These are phyloP conservation scores for Lithosia quadra DNA, from an alignment of 2,888 invertebrate genomes.

Conservation along the genomic window DNA sequence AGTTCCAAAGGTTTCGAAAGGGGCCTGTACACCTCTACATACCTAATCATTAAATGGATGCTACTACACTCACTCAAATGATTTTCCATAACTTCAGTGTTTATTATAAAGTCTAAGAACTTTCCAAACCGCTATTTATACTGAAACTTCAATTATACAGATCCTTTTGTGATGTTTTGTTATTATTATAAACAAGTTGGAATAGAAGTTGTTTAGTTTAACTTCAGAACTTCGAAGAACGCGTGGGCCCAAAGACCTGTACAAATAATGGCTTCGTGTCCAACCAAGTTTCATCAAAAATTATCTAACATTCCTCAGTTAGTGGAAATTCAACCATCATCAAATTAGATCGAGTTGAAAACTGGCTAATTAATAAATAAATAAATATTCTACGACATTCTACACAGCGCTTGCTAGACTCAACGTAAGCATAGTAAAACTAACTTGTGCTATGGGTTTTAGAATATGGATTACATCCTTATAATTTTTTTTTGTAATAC, in stretches of 20 bases:
- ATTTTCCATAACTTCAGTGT: no score
- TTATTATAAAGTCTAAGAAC: neutral
- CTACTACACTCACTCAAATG: neutral
- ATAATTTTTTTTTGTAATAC: no score
- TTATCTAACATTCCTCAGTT: neutral
- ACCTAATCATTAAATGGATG: neutral
- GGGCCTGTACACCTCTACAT: no score
- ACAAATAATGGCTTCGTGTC: neutral
- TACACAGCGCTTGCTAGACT: no score
- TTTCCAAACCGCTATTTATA: neutral
- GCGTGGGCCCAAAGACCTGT: neutral
- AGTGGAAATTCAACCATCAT: neutral
- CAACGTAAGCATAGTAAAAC: no score
- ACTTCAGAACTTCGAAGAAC: neutral
- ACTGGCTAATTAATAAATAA: no score
- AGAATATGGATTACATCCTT: no score
- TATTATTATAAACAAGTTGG: neutral
- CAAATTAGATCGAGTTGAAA: neutral
- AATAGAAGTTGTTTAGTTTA: neutral
- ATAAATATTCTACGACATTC: no score
- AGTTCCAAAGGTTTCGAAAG: no score
- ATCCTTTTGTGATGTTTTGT: conserved; percentile 5
- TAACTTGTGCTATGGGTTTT: no score
- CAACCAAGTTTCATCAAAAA: neutral
- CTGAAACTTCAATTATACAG: neutral